Evolutionary conservation across 1,140 invertebrate genomes (phyloP), one percentile per base, ranked within the genome.

Genomic region (Nomia melanderi): DNA sequence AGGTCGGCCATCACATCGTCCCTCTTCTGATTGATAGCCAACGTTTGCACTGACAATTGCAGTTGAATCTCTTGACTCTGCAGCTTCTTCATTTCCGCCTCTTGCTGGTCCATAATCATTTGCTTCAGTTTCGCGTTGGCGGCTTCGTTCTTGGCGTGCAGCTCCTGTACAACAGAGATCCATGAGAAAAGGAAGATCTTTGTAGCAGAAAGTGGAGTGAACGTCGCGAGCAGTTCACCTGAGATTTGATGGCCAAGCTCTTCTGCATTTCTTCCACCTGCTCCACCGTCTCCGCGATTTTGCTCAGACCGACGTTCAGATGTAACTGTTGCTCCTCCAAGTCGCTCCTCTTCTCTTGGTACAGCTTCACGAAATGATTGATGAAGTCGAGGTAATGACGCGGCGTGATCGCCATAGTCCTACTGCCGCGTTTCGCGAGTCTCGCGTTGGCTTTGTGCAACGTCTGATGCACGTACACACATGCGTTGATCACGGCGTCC

Each of bases 251-350:
- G 62, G 98, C 98, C 56, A 99, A 94, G 81, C 98, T 99, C 92
- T 99, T 99, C 88, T 99, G 99, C 95, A 99, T 98, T 91, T 99
- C 98, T 91, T 99, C 98, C 4, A 99, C 99, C 92, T 99, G 99
- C 88, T 99, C 98, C 1, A 99, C 98, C 36, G 99, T 99, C 93
- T 99, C 99, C 0, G 98, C 97, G 82, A 99, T 99, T 92, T 99
- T 99, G 82, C 97, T 97, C 29, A 99, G 93, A 93, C 99, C 99
- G 56, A 99, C 98, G 91, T 99, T 99, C 72, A 99, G 93, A 93
- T 99, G 99, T 2, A 99, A 93, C 88, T 99, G 98, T 89, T 99
- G 98, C 88, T 99, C 99, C 91, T 99, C 99, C 44, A 99, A 93
- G 90, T 99, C 98, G 8, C 98, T 97, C 36, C 98, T 95, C 92